Evolutionary conservation across 2,888 invertebrate genomes (phyloP), one percentile per base, ranked within the genome.

Genomic region (Augochlorella aurata): DNA sequence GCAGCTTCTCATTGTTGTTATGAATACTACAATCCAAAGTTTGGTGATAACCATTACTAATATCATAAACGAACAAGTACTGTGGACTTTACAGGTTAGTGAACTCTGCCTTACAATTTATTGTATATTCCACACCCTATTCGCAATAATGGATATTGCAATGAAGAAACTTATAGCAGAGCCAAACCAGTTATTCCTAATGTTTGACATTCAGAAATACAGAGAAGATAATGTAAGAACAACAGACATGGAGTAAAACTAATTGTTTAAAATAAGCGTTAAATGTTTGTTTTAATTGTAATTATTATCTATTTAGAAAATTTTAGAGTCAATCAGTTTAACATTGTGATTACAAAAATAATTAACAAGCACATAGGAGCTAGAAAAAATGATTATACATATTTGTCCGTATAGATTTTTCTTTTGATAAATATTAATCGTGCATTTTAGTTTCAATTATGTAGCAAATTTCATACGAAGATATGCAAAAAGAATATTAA

Each of bases 81-180:
- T 81, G 77, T 78, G 24, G 67, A 65, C 75, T 70, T 72, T 67
- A 66, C 66, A 79, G 83, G 87, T 74, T 84, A 84, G 73, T 78
- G 85, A 86, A 87, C 85, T 85, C 82, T 80, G 80, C 65, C 73
- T 86, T 65, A 75, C 76, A 80, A 86, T 87, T 80, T 81, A 82
- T 69, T 45, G 71, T 61, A 79, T 74, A 84, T 80, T 89, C 79
- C 85, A 89, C 86, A 83, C 84, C 85, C 84, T 82, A 85, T 80
- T 75, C 85, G 74, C 73, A 82, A 85, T 89, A 89, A 90, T 81
- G 82, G 85, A 68, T 70, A 85, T 87, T 86, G 87, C 86, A 86
- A 86, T 84, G 87, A 88, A 88, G 68, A 79, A 79, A 84, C 73
- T 66, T 72, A 76, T 77, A 66, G 72, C 66, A 70, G 44, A 54